Evolutionary conservation across 2,797 vertebrate genomes (phyloP), one percentile per base, ranked within the genome.

Genomic region (Phoebastria nigripes): DNA sequence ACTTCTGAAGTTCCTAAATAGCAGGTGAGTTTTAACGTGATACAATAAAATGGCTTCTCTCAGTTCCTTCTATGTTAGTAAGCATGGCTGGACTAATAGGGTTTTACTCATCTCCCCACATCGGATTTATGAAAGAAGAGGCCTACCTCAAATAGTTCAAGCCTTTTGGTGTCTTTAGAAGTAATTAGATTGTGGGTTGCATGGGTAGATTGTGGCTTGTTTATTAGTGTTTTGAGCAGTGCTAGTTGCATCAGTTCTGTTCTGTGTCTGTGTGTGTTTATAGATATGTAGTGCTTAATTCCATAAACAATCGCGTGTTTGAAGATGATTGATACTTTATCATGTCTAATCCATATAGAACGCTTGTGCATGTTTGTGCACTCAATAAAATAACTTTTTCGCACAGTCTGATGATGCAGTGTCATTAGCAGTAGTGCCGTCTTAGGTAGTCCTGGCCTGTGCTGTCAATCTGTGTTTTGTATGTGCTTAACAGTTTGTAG

Each of bases 181-280:
- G 58, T 88, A 93, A 94, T 96, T 95, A 94, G 61, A 9, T 25
- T 95, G 95, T 96, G 95, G 94, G 49, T 92, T 94, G 67, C 79
- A 80, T 87, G 87, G 84, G 81, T 91, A 85, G 81, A 63, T 87
- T 94, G 94, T 71, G 95, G 93, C 90, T 89, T 91, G 56, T 87
- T 93, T 88, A 26, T 74, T 93, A 79, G 67, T 95, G 82, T 95
- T 96, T 54, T 54, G 78, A 91, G 69, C 87, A 51, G n/a, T 33
- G 42, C 67, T 65, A 18, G 76, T 72, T 95, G 72, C 82, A 80
- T 87, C 62, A 44, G 55, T 82, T 89, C 55, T 71, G 52, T 67
- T 92, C 42, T 73, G 39, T 9, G 11, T 58, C 82, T 78, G 6
- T 11, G 3, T 55, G 15, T 90, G 55, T 82, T 95, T 89, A 5